Evolutionary conservation across 2,797 vertebrate genomes (phyloP).

Genomic region (Parauchenoglanis ngamensis): DNA sequence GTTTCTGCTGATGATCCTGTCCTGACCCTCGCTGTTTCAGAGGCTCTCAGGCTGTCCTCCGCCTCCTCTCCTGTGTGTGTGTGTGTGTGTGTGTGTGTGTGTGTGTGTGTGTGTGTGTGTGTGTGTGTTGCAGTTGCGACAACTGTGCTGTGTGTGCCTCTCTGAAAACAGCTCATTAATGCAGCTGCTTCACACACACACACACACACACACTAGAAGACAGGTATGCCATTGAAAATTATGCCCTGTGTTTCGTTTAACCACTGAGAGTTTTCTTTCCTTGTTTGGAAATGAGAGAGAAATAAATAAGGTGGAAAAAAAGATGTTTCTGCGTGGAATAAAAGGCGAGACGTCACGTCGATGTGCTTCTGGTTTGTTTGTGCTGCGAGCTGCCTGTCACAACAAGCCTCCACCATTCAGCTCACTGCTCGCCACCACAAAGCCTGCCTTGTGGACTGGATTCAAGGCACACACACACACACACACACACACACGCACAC

Average conservation of each 20-base stretch:
- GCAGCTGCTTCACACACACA: constrained; percentile 45
- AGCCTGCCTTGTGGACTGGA: constrained; percentile 26
- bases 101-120: constrained; percentile 27
- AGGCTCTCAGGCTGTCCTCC: constrained; percentile 7
- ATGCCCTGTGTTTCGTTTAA: constrained; percentile 9
- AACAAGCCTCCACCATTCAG: constrained; percentile 51
- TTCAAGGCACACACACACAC: constrained; percentile 9
- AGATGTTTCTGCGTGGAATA: constrained; percentile 17
- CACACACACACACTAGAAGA: constrained; percentile 25
- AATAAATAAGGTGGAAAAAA: neutral
- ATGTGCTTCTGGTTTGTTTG: constrained; percentile 39
- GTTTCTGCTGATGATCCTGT: constrained; percentile 6
- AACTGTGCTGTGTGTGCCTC: constrained; percentile 45
- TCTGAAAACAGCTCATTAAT: constrained; percentile 45
- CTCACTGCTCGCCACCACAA: constrained; percentile 41
- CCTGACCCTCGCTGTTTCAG: constrained; percentile 28
- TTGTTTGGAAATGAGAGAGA: neutral
- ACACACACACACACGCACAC: constrained; percentile 3
- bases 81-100: constrained; percentile 38
- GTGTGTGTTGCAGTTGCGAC: constrained; percentile 26
- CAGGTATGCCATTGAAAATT: constrained; percentile 6
- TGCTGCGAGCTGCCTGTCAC: constrained; percentile 53
- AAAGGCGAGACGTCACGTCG: constrained; percentile 25
- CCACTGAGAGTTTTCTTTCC: neutral
- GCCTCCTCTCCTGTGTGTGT: constrained; percentile 5